phyloP scores from a whole-genome alignment of 2,888 invertebrate species.

The Erebia aethiops region DNA sequence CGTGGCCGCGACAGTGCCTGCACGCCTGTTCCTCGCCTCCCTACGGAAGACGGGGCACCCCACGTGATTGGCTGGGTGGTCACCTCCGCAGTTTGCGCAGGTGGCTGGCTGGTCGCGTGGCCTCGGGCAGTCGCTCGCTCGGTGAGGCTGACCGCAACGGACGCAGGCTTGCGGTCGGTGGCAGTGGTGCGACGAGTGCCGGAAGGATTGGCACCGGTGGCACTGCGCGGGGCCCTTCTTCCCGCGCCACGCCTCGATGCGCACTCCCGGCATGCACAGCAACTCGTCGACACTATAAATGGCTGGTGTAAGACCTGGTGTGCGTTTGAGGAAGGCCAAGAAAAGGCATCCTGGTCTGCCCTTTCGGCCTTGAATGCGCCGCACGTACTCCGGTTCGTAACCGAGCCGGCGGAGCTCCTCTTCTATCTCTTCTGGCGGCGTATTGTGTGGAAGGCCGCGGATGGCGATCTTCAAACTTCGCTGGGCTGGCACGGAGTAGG shows the following conservation, averaged over 20 bases:
- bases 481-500: background rate
- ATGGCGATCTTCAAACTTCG: background rate
- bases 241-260: slow-evolving; percentile 22
- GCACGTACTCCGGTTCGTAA: background rate
- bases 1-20: no score
- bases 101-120: slow-evolving; percentile 25
- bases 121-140: slow-evolving; percentile 36
- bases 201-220: slow-evolving; percentile 27
- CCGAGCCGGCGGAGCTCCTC: no score
- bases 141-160: slow-evolving; percentile 17
- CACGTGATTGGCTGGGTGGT: no score
- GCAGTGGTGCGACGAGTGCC: slow-evolving; percentile 37
- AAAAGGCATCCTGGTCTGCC: background rate
- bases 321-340: background rate
- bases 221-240: slow-evolving; percentile 29
- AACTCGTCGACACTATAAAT: background rate
- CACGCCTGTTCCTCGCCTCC: no score
- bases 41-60: no score
- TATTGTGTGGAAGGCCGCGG: background rate
- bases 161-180: slow-evolving; percentile 22
- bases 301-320: background rate
- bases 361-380: background rate
- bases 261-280: background rate
- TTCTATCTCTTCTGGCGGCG: background rate
- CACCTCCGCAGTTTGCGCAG: slow-evolving; percentile 28